These are phyloP conservation scores for Drosophila birchii DNA, from an alignment of 2,888 invertebrate genomes.

Conservation along the genomic window DNA sequence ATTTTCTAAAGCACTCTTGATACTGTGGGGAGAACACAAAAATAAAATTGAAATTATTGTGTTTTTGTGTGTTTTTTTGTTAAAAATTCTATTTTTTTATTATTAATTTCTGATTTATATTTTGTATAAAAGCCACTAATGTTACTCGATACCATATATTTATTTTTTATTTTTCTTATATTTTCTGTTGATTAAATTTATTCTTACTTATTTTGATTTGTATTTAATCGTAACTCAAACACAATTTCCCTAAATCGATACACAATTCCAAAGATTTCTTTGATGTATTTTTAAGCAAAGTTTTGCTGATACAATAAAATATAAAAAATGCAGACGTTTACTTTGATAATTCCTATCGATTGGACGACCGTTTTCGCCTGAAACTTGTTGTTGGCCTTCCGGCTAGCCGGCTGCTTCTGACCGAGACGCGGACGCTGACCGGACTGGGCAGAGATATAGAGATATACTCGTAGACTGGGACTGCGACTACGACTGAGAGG, in stretches of 20 bases:
- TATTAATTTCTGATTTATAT: neutral
- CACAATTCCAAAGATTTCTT: neutral
- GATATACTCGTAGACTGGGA: constrained; percentile 21
- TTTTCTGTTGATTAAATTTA: neutral
- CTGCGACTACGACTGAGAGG: constrained; percentile 26
- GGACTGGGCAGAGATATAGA: constrained; percentile 46
- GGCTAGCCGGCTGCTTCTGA: constrained; percentile 71
- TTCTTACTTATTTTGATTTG: neutral
- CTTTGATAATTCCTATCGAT: constrained; percentile 82
- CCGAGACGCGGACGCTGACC: constrained; percentile 73
- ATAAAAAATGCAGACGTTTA: constrained; percentile 1
- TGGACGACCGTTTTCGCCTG: constrained; percentile 42
- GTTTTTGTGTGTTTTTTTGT: neutral
- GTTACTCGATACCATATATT: neutral
- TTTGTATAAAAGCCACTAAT: neutral
- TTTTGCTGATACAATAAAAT: neutral
- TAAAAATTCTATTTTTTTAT: neutral
- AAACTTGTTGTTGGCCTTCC: constrained; percentile 68
- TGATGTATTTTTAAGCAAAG: no score
- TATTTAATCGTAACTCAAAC: neutral
- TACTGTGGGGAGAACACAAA: neutral
- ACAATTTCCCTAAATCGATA: no score
- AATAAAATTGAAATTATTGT: neutral
- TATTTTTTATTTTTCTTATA: neutral
- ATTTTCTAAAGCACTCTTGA: constrained; percentile 6